These are phyloP conservation scores for Coregonus clupeaformis DNA, from an alignment of 2,113 vertebrate species.

Conservation along the genomic window DNA sequence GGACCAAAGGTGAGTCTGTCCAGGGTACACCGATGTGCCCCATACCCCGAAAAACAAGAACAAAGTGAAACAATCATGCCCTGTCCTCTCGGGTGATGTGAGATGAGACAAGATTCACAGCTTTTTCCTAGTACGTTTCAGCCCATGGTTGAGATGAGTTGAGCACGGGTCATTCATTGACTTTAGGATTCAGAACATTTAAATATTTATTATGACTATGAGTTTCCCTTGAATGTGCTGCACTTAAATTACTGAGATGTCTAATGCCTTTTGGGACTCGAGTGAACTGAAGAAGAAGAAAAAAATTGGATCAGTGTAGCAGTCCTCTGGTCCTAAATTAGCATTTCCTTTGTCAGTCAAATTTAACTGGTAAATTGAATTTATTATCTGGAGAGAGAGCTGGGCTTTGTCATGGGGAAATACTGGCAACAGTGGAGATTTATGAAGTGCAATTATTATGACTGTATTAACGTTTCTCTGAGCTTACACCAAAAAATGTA, in stretches of 20 bases:
- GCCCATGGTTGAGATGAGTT: conserved; percentile 53
- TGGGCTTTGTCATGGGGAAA: conserved; percentile 64
- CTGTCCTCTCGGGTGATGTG: conserved; percentile 57
- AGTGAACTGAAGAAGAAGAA: conserved; percentile 58
- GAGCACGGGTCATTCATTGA: conserved; percentile 60
- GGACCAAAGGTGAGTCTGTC: conserved; percentile 35
- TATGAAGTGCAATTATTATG: conserved; percentile 83
- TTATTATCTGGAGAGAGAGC: conserved; percentile 64
- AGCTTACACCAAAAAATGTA: conserved; percentile 82
- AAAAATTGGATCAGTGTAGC: conserved; percentile 64
- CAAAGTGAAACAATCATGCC: conserved; percentile 70
- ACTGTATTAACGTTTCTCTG: conserved; percentile 80
- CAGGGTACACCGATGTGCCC: conserved; percentile 10
- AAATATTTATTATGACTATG: conserved; percentile 76
- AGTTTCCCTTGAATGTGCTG: conserved; percentile 78
- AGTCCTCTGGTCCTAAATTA: conserved; percentile 71
- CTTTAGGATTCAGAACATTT: conserved; percentile 70
- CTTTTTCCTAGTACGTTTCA: conserved; percentile 54
- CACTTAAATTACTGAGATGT: conserved; percentile 78
- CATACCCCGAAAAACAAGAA: conserved; percentile 27
- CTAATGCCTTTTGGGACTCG: conserved; percentile 74
- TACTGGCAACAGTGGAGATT: conserved; percentile 71
- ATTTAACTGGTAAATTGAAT: conserved; percentile 77
- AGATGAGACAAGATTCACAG: conserved; percentile 53
- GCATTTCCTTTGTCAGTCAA: conserved; percentile 77